Evolutionary conservation across 2,797 vertebrate species (phyloP).

Genomic region (Molothrus aeneus): DNA sequence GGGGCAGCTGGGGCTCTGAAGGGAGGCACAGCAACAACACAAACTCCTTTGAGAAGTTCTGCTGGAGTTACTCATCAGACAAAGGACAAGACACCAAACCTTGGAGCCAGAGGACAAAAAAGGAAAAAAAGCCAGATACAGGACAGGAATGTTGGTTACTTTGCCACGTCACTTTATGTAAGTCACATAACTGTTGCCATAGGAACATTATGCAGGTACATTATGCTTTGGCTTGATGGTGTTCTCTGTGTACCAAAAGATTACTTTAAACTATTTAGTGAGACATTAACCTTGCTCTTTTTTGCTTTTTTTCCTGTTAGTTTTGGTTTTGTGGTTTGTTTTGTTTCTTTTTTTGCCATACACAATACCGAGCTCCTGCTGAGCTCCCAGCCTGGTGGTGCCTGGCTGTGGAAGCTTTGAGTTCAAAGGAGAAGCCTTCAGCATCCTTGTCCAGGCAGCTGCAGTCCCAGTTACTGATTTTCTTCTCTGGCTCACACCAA

Average conservation of each 20-base stretch:
- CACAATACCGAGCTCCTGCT: not conserved
- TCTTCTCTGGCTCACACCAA: not conserved
- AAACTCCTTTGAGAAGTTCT: rapidly evolving
- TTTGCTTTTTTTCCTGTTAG: not conserved
- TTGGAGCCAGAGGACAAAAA: not conserved
- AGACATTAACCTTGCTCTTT: not conserved
- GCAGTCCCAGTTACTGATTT: not conserved
- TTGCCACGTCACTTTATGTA: conserved; percentile 64
- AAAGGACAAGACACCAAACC: not conserved
- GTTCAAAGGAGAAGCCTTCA: conserved; percentile 33
- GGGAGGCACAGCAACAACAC: not conserved
- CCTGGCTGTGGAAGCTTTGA: not conserved
- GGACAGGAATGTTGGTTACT: not conserved
- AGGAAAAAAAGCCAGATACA: conserved; percentile 31
- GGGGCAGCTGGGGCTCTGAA: not conserved
- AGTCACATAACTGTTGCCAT: conserved; percentile 56
- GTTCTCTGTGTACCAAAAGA: conserved; percentile 10
- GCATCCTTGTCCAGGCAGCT: conserved; percentile 24
- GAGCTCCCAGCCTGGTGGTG: not conserved
- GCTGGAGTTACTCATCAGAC: not conserved
- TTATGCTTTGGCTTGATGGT: conserved; percentile 1
- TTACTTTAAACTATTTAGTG: not conserved
- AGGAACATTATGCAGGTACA: conserved; percentile 62
- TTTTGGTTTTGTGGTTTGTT: not conserved
- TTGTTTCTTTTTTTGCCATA: not conserved